Evolutionary conservation across 2,888 invertebrate species (phyloP).

Genomic region (Escarpia spicata): DNA sequence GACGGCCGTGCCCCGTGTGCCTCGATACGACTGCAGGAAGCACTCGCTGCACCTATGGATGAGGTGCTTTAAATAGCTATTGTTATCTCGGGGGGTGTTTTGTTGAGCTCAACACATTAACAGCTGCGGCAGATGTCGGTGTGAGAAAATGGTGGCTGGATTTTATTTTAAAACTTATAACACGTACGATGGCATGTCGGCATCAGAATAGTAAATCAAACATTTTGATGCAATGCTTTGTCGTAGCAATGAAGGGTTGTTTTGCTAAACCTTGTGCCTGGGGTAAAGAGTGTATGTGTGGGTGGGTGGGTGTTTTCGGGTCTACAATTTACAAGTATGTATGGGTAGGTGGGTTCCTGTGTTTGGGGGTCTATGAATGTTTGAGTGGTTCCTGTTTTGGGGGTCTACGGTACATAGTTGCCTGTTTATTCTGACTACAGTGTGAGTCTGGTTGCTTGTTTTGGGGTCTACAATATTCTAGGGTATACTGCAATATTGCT

Average conservation of each 20-base stretch:
- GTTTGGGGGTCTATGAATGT: neutral
- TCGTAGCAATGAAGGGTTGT: neutral
- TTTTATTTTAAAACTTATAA: neutral
- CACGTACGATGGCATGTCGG: neutral
- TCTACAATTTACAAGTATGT: neutral
- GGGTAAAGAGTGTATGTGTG: neutral
- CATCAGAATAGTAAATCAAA: neutral
- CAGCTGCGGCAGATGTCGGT: neutral
- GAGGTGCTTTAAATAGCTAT: neutral
- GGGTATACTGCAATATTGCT: neutral
- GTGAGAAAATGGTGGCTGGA: neutral
- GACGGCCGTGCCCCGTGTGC: neutral
- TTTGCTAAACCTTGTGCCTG: neutral
- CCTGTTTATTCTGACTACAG: neutral
- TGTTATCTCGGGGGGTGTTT: neutral
- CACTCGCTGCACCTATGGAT: neutral
- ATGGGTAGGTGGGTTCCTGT: neutral
- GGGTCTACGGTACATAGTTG: neutral
- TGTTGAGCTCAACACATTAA: neutral
- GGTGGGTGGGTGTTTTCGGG: neutral
- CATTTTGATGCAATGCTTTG: neutral
- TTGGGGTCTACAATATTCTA: slow-evolving; percentile 6
- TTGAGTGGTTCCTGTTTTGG: neutral
- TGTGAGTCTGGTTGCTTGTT: neutral
- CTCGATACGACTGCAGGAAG: neutral